Evolutionary conservation across 2,113 vertebrate genomes (phyloP), one percentile per base, ranked within the genome.

Genomic region (Brachionichthys hirsutus): DNA sequence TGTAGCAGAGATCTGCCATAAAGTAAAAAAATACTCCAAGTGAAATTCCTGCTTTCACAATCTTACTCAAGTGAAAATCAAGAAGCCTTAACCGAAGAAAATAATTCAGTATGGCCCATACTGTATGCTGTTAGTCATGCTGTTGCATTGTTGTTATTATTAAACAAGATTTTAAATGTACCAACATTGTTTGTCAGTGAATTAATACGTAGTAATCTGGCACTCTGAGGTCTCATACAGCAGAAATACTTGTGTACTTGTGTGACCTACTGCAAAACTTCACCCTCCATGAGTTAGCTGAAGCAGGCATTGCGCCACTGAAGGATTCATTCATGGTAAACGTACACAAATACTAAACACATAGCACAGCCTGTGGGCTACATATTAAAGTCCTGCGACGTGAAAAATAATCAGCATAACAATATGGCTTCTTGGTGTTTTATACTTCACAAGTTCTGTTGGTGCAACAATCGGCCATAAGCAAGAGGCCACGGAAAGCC

Each of bases 351-450:
- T 34, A 44, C 40, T 12, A 42, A n/a, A 52, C 34, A 56, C 15
- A 11, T 62, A 11, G 54, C 53, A 49, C 17, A 54, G 18, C 54
- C 24, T 62, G 10, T 3, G 1, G 16, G 10, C 30, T 19, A 42
- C 20, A 16, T 62, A 12, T 46, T n/a, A n/a, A n/a, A n/a, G 48
- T 67, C 60, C 43, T 46, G 44, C 30, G 15, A 9, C 22, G 15
- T 30, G 3, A 41, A 6, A 24, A 57, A 9, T 6, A 16, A 62
- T 62, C 50, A 54, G 60, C 57, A 46, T 57, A 51, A 41, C 9
- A 20, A 19, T 22, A 41, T 67, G 63, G 67, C 61, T 72, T 80
- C 1, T 34, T 13, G 13, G 20, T 18, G 9, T 49, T n/a, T n/a
- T n/a, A n/a, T n/a, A n/a, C 57, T 36, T 19, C 12, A 11, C 9